Evolutionary conservation across 2,113 vertebrate genomes (phyloP).

Genomic region (Tursiops truncatus): DNA sequence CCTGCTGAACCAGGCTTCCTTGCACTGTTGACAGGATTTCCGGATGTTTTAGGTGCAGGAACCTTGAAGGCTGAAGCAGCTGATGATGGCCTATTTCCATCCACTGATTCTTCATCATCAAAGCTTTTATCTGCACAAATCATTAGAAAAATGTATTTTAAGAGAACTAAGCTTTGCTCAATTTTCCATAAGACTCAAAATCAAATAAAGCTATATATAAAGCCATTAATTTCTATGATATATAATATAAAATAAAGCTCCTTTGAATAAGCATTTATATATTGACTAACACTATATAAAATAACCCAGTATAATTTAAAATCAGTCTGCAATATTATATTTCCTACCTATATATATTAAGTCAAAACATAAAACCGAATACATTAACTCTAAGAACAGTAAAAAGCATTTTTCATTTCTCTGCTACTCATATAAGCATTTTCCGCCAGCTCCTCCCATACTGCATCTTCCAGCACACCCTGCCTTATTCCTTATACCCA

Average conservation of each 20-base stretch:
- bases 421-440: slow-evolving; percentile 80
- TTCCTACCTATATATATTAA: slow-evolving; percentile 26
- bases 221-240: slow-evolving; percentile 42
- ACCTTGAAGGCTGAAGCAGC: slow-evolving; percentile 95
- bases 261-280: slow-evolving; percentile 61
- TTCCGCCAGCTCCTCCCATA: slow-evolving; percentile 85
- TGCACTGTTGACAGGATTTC: slow-evolving; percentile 88
- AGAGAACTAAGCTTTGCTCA: slow-evolving; percentile 61
- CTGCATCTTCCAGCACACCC: slow-evolving; percentile 84
- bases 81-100: slow-evolving; percentile 94
- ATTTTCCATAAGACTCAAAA: slow-evolving; percentile 43
- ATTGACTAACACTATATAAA: slow-evolving; percentile 42
- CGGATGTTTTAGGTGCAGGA: slow-evolving; percentile 94
- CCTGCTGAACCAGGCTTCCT: slow-evolving; percentile 92
- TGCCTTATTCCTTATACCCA: slow-evolving; percentile 84
- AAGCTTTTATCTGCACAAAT: slow-evolving; percentile 94
- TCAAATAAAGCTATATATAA: slow-evolving; percentile 43
- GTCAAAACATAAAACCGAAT: slow-evolving; percentile 47
- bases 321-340: slow-evolving; percentile 47
- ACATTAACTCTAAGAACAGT: slow-evolving; percentile 29
- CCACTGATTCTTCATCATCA: slow-evolving; percentile 98
- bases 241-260: slow-evolving; percentile 53
- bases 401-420: slow-evolving; percentile 76
- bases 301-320: slow-evolving; percentile 46
- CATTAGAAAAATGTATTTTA: slow-evolving; percentile 62